A percentile compares a stretch with the other conserved stretches of the same genome.
phyloP scores from a whole-genome alignment of 2,888 invertebrate species.

The Lepidocyrtoides sp. region DNA sequence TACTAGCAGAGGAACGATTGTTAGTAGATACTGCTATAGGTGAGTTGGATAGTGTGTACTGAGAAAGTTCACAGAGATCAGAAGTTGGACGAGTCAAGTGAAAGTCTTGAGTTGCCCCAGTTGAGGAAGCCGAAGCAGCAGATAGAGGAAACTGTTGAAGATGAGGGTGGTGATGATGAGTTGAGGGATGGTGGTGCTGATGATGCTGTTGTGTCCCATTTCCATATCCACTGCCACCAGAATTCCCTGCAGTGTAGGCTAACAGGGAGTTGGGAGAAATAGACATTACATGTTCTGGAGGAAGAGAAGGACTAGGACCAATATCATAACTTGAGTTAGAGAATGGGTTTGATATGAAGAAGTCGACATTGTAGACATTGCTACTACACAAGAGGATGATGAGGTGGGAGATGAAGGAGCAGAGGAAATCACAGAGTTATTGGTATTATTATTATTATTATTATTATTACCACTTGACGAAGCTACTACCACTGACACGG shows the following conservation, averaged over 20 bases:
- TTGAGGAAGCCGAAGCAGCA: conserved; percentile 11
- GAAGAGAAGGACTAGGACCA: conserved; percentile 82
- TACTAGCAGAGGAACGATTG: conserved; percentile 44
- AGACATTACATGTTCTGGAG: conserved; percentile 82
- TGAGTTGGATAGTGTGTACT: conserved; percentile 70
- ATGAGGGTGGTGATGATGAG: conserved; percentile 85
- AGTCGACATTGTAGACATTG: conserved; percentile 85
- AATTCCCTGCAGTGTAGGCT: conserved; percentile 72
- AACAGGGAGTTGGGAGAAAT: conserved; percentile 81
- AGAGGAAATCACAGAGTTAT: conserved; percentile 65
- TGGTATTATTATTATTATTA: conserved; percentile 9
- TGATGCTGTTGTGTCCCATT: conserved; percentile 77
- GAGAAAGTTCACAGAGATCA: conserved; percentile 81
- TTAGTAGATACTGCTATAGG: conserved; percentile 69
- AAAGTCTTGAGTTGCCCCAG: conserved; percentile 78
- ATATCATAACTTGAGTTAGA: conserved; percentile 85
- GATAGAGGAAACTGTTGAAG: conserved; percentile 86
- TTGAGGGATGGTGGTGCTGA: conserved; percentile 83
- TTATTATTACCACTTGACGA: conserved; percentile 43
- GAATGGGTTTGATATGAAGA: conserved; percentile 74
- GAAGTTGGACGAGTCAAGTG: conserved; percentile 67
- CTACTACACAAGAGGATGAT: conserved; percentile 51
- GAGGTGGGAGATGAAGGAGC: conserved; percentile 48
- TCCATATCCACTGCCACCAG: conserved; percentile 65
- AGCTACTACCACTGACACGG: conserved; percentile 58